Conservation (phyloP, 2,888 invertebrate genomes). For the Drosophila greeni region DNA sequence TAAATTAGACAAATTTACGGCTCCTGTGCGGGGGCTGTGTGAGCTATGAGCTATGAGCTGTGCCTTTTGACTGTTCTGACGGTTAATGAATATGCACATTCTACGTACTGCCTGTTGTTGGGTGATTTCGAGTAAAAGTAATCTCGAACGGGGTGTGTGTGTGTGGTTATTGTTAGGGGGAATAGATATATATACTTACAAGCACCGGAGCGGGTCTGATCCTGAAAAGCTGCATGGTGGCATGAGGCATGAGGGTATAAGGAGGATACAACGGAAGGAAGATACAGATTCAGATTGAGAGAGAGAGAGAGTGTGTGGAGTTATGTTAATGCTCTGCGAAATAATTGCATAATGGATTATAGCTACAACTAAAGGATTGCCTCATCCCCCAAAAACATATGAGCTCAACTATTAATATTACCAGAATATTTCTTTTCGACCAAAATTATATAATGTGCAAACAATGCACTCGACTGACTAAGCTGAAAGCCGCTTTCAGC, state of each 20-base stretch:
- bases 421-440: slow-evolving; percentile 9
- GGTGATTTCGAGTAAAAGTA: slow-evolving; percentile 19
- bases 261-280: slow-evolving; percentile 5
- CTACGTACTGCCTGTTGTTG: slow-evolving; percentile 17
- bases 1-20: slow-evolving; percentile 48
- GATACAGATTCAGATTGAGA: slow-evolving; percentile 33
- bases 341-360: slow-evolving; percentile 56
- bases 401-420: neutral
- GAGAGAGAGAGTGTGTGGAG: slow-evolving; percentile 54
- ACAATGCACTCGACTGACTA: slow-evolving; percentile 28
- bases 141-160: slow-evolving; percentile 18
- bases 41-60: slow-evolving; percentile 20
- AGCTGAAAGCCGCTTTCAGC: slow-evolving; percentile 2
- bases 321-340: slow-evolving; percentile 66
- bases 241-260: slow-evolving; percentile 36
- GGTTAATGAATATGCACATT: slow-evolving; percentile 45
- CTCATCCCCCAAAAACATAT: neutral
- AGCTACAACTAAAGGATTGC: slow-evolving; percentile 18
- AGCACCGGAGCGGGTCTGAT: slow-evolving; percentile 98
- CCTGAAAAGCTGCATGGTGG: slow-evolving; percentile 91
- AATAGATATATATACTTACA: slow-evolving; percentile 96
- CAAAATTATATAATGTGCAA: slow-evolving; percentile 13
- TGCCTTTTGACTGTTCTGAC: slow-evolving; percentile 42
- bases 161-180: slow-evolving; percentile 34
- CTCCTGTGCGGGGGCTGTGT: slow-evolving; percentile 27